phyloP scores from a whole-genome alignment of 1,140 invertebrate genomes.

The Yoshiicerus persimilis region DNA sequence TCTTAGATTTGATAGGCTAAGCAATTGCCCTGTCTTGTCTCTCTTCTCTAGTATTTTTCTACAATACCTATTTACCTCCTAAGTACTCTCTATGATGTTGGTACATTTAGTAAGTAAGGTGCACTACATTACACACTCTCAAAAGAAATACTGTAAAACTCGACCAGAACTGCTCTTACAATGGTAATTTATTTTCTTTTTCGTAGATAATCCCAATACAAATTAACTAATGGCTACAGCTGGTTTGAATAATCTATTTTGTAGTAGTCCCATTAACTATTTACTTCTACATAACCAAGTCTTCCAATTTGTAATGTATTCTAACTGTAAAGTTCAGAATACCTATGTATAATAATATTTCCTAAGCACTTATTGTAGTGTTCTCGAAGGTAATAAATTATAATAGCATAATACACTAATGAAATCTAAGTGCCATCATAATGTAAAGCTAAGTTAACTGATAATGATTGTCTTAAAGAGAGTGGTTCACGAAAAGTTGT shows the following conservation, averaged over 20 bases:
- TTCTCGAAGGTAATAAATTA: neutral
- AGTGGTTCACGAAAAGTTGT: conserved; percentile 14
- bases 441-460: neutral
- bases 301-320: neutral
- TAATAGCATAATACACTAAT: neutral
- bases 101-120: too few relatives aligned
- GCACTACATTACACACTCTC: neutral
- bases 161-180: neutral
- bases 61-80: too few relatives aligned
- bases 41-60: neutral
- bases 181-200: neutral
- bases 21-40: neutral
- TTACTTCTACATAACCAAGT: too few relatives aligned
- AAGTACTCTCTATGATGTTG: too few relatives aligned
- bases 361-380: neutral
- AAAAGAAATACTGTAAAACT: neutral
- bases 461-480: conserved; percentile 1
- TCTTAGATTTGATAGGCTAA: neutral
- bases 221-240: neutral
- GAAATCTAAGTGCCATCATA: neutral
- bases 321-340: too few relatives aligned
- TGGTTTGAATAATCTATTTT: conserved; percentile 16
- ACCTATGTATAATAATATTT: too few relatives aligned
- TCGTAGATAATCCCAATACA: neutral
- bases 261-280: neutral